Base-by-base conservation (phyloP, 2,113 vertebrate genomes). In the Acanthochromis polyacanthus region DNA sequence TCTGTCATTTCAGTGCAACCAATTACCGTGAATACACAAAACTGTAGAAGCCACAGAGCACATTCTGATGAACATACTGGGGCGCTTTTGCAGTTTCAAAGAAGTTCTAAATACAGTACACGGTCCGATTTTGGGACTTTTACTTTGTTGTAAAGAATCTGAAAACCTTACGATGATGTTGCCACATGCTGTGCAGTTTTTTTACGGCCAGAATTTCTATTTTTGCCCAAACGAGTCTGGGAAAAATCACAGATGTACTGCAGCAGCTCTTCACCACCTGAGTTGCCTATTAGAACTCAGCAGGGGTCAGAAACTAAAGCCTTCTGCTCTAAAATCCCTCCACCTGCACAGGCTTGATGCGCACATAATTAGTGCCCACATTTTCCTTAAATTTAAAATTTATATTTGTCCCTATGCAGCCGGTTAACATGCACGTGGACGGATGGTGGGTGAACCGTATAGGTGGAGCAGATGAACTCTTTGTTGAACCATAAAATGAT, bases 361-460 rank as follows among this genome's bases (percentile, higher is more conserved):
- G 56, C 43, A 74, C 51, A 28, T 46, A 16, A 78, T 72, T 69
- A 78, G 38, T 46, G 17, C 25, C n/a, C 50, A 46, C 62, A 7
- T 73, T 72, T 58, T 28, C 14, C 48, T 59, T 60, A 50, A 75
- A 82, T 82, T 63, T 62, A 20, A 78, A 81, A 71, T 81, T 73
- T 32, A 51, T 32, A 79, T 84, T 51, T 64, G 38, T 36, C 32
- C 25, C 19, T 23, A 15, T 4, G 12, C 14, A 15, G 45, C n/a
- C 17, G 64, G 17, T 74, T 73, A 57, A 23, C 36, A 51, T 59
- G 43, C n/a, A 38, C 12, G 10, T 19, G 58, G 36, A 22, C 0
- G 46, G 53, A 15, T 64, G n/a, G 11, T 20, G 46, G 70, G 0
- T 30, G 30, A 6, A 36, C 10, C 8, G 30, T 52, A 32, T 36